Conservation (phyloP, 1,140 invertebrate species). For the Aradophagus sp. region DNA sequence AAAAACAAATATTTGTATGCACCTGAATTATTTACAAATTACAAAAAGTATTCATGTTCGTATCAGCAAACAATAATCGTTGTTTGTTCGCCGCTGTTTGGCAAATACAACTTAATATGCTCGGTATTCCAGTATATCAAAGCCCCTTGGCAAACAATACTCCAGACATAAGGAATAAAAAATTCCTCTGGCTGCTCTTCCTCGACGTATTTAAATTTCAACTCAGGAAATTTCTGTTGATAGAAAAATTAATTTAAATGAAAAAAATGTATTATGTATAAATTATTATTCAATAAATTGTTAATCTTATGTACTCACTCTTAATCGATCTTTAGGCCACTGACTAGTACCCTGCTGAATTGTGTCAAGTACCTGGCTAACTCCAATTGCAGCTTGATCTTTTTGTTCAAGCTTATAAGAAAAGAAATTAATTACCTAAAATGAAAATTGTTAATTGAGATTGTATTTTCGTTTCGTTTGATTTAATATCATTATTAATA, state of each 20-base stretch:
- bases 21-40: too few species aligned
- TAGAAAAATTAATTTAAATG: conserved; percentile 59
- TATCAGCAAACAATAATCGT: conserved; percentile 74
- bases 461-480: too few species aligned
- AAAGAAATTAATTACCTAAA: conserved; percentile 90
- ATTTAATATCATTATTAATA: too few species aligned
- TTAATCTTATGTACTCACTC: conserved; percentile 77
- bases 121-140: conserved; percentile 86
- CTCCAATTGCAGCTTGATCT: conserved; percentile 82
- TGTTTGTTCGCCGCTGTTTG: conserved; percentile 67
- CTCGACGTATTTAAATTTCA: conserved; percentile 99
- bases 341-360: conserved; percentile 91
- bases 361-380: conserved; percentile 87
- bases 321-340: conserved; percentile 93
- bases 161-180: conserved; percentile 99
- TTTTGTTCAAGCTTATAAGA: conserved; percentile 84
- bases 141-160: conserved; percentile 87
- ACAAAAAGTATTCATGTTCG: conserved; percentile 40
- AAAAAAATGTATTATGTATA: too few species aligned
- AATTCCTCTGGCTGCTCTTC: conserved; percentile 99
- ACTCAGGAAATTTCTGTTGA: conserved; percentile 95
- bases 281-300: not conserved
- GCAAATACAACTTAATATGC: conserved; percentile 75
- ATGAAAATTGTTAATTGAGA: conserved; percentile 14
- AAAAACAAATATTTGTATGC: too few species aligned